Percentiles rank a stretch among this genome's conserved stretches.
Conservation (phyloP, 2,113 vertebrate genomes). For the Thalassoma bifasciatum region DNA sequence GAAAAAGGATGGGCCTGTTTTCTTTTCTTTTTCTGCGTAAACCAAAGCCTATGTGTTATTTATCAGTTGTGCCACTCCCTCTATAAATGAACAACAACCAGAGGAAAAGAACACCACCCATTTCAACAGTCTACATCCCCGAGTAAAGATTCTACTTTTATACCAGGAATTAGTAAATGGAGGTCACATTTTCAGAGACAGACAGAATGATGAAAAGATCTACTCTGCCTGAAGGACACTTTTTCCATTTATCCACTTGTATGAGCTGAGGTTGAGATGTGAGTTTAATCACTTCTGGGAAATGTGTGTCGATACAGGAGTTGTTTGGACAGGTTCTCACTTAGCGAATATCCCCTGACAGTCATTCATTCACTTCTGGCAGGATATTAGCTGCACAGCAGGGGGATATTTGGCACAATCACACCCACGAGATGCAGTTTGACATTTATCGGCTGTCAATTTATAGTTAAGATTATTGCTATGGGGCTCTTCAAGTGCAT, state of each 20-base stretch:
- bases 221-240: constrained; percentile 52
- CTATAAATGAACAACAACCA: too few species aligned
- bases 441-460: constrained; percentile 45
- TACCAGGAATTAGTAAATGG: too few species aligned
- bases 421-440: constrained; percentile 38
- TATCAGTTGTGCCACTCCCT: too few species aligned
- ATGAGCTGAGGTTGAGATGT: constrained; percentile 13
- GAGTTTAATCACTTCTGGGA: constrained; percentile 42
- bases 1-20: too few species aligned
- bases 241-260: constrained; percentile 9
- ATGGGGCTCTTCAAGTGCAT: background rate
- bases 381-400: constrained; percentile 27
- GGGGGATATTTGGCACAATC: constrained; percentile 23
- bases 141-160: too few species aligned
- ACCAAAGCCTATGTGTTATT: too few species aligned
- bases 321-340: constrained; percentile 45
- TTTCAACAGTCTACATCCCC: too few species aligned
- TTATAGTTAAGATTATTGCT: constrained; percentile 35
- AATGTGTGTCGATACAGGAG: constrained; percentile 10
- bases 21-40: too few species aligned
- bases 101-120: too few species aligned
- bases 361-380: constrained; percentile 35
- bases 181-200: too few species aligned
- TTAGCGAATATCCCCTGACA: constrained; percentile 40
- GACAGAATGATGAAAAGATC: background rate